phyloP scores from a whole-genome alignment of 2,888 invertebrate species.

The Cryptophagus acutangulus region DNA sequence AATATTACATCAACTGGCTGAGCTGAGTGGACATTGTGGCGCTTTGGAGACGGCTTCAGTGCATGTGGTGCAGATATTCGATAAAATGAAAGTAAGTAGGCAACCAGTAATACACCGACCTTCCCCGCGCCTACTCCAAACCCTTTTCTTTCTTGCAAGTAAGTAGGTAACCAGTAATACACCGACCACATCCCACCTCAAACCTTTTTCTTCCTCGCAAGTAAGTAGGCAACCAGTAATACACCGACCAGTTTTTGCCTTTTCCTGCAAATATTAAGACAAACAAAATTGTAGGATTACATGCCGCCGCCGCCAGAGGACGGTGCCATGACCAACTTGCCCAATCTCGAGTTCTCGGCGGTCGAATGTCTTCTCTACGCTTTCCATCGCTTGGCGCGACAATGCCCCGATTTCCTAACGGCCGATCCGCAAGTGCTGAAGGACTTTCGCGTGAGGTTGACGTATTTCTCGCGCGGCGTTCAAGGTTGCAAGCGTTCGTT shows the following conservation, averaged over 20 bases:
- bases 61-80: conserved; percentile 72
- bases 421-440: conserved; percentile 70
- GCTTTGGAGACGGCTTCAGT: conserved; percentile 68
- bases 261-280: too few species aligned
- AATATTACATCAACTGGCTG: conserved; percentile 80
- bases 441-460: conserved; percentile 79
- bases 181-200: too few species aligned
- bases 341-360: conserved; percentile 87
- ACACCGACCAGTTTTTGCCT: too few species aligned
- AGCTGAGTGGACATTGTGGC: conserved; percentile 74
- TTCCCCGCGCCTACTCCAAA: too few species aligned
- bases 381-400: conserved; percentile 71
- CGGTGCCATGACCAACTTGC: conserved; percentile 58
- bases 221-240: too few species aligned
- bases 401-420: conserved; percentile 71
- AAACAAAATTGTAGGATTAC: conserved; percentile 59
- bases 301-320: conserved; percentile 83
- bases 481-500: conserved; percentile 54
- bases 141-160: too few species aligned
- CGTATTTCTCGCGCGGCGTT: conserved; percentile 87
- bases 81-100: conserved; percentile 74
- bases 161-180: too few species aligned
- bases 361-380: conserved; percentile 86
- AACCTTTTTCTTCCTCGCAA: too few species aligned
- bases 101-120: too few species aligned